Evolutionary conservation across 2,888 invertebrate genomes (phyloP), one percentile per base, ranked within the genome.

Genomic region (Drosophila subsilvestris): DNA sequence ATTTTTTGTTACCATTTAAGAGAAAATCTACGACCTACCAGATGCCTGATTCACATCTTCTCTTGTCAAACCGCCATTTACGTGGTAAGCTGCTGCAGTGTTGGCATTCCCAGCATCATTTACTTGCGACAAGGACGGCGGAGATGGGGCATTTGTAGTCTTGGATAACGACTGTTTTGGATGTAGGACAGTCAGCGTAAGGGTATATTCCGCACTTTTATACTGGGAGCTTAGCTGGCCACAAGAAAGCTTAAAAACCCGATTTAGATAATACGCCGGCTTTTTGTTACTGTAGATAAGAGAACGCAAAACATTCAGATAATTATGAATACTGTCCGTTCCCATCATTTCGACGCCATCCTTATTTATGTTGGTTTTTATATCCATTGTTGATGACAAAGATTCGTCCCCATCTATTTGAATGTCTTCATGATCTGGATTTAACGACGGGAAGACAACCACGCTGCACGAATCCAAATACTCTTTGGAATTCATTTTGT

Each of bases 211-310:
- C 92, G 98, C 98, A 93, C 98, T 98, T 79, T 97, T 96, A 92
- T 98, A 98, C 55, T 98, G 94, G 3, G 98, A 98, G 92, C 96
- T 97, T 70, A 98, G 94, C 92, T 98, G 98, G 0, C 98, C 97
- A 93, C 99, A 99, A 71, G 97, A 96, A 54, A 99, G 94, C 90
- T 98, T 98, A 93, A 99, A 99, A 25, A 97, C 98, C 75, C 98
- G 95, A 93, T 98, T 98, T 77, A 98, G 93, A 91, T 98, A 98
- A 92, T 98, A 98, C 10, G 98, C 98, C 3, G 99, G 98, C 91
- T 98, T 98, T 89, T 96, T 96, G 93, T 99, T 99, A 91, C 97
- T 97, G 93, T 99, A 99, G 81, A 96, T 96, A 74, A 98, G 75
- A 12, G 92, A 90, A 32, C 89, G 89, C 6, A 92, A 57, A 0